A percentile compares a stretch with the other conserved stretches of the same genome.
These are phyloP conservation scores for Sebastes diploproa DNA, from an alignment of 2,797 vertebrate genomes.

Conservation along the genomic window DNA sequence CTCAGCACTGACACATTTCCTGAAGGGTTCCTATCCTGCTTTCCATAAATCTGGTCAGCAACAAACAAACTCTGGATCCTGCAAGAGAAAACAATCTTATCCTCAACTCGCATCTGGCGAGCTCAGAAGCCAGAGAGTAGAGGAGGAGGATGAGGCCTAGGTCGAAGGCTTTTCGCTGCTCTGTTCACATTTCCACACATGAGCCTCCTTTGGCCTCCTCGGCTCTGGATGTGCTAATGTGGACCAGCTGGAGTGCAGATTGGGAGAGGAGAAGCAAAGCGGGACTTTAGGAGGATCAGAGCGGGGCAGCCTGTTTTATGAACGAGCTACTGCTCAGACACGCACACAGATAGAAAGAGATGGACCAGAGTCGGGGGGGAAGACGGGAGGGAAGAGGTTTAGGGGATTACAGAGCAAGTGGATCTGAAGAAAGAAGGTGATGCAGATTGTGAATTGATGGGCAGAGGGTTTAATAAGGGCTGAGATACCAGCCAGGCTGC, in stretches of 20 bases:
- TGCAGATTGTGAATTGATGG: slow-evolving; percentile 43
- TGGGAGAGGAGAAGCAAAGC: slow-evolving; percentile 57
- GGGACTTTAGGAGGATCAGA: slow-evolving; percentile 75
- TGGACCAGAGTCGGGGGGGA: background rate
- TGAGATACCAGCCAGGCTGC: background rate
- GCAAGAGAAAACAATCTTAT: slow-evolving; percentile 30
- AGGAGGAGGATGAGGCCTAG: slow-evolving; percentile 40
- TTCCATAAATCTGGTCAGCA: slow-evolving; percentile 43
- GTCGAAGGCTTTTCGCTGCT: slow-evolving; percentile 47
- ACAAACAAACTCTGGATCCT: slow-evolving; percentile 33
- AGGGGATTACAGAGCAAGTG: slow-evolving; percentile 53
- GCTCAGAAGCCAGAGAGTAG: slow-evolving; percentile 22
- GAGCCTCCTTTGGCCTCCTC: slow-evolving; percentile 59
- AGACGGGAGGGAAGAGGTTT: slow-evolving; percentile 15
- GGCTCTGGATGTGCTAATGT: slow-evolving; percentile 80
- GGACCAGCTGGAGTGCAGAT: slow-evolving; percentile 81
- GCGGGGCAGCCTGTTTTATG: slow-evolving; percentile 58
- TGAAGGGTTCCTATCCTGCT: slow-evolving; percentile 13
- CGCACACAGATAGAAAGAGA: slow-evolving; percentile 50
- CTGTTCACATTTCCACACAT: slow-evolving; percentile 61
- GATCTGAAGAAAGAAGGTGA: slow-evolving; percentile 45
- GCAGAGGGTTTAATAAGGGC: slow-evolving; percentile 25
- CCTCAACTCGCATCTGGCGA: slow-evolving; percentile 42
- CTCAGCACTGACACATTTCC: slow-evolving; percentile 35
- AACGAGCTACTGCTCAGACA: slow-evolving; percentile 68